phyloP scores from a whole-genome alignment of 2,797 vertebrate genomes.

The Lacerta bilineata region DNA sequence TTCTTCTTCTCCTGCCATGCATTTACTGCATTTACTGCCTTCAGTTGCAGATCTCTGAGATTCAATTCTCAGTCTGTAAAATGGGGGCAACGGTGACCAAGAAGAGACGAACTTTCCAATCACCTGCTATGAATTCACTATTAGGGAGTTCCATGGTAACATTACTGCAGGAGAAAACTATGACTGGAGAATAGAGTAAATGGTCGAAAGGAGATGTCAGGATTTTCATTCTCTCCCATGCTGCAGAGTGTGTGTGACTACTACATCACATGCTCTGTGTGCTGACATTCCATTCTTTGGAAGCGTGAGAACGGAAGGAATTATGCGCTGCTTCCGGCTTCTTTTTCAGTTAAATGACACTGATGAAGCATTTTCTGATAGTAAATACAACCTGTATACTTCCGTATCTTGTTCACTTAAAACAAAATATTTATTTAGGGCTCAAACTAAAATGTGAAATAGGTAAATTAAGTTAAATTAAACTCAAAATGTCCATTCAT shows the following conservation, averaged over 20 bases:
- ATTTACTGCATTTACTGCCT: background rate
- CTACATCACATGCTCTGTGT: too few species aligned
- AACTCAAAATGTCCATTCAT: background rate
- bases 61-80: background rate
- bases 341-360: too few species aligned
- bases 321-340: too few species aligned
- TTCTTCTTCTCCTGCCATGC: background rate
- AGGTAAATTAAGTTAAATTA: conserved; percentile 1
- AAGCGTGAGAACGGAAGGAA: too few species aligned
- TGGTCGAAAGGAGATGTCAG: too few species aligned
- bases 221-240: too few species aligned
- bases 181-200: background rate
- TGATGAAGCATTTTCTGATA: too few species aligned
- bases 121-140: background rate
- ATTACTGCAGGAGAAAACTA: background rate
- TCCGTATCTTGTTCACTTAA: background rate
- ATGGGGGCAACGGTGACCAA: background rate
- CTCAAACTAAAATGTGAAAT: background rate
- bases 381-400: background rate
- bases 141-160: background rate
- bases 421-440: background rate
- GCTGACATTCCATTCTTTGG: too few species aligned
- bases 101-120: background rate
- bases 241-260: too few species aligned
- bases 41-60: background rate